A percentile compares a stretch with the other conserved stretches of the same genome.
phyloP scores from a whole-genome alignment of 1,140 invertebrate species.

The Maconellicoccus hirsutus region DNA sequence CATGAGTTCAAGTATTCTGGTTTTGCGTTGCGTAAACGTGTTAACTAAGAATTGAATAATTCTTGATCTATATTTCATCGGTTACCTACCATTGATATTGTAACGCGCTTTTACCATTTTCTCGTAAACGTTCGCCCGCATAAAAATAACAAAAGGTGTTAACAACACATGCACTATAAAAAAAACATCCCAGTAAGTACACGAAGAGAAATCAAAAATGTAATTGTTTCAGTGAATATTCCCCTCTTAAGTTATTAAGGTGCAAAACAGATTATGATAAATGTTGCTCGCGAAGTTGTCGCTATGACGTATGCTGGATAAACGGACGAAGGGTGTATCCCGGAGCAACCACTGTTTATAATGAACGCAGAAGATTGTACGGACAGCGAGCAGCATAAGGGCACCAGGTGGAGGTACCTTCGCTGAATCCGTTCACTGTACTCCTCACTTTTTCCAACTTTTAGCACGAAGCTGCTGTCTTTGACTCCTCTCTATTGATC shows the following conservation, averaged over 20 bases:
- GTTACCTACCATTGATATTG: too few species aligned
- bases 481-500: background rate
- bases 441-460: background rate
- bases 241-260: too few species aligned
- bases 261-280: background rate
- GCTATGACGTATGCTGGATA: background rate
- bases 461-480: background rate
- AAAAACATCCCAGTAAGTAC: too few species aligned
- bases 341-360: background rate
- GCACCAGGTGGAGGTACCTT: background rate
- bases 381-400: background rate
- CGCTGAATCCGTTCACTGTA: background rate
- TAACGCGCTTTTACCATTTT: too few species aligned
- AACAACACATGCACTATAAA: too few species aligned
- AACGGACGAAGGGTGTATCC: conserved; percentile 2
- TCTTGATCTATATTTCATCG: background rate
- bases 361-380: background rate
- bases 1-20: background rate
- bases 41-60: background rate
- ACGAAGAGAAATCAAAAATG: too few species aligned
- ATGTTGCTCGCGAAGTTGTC: background rate
- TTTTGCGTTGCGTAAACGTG: background rate
- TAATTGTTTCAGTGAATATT: too few species aligned
- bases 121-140: too few species aligned
- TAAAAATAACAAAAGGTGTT: too few species aligned